A percentile compares a stretch with the other conserved stretches of the same genome.
These are phyloP conservation scores for Casuarius casuarius DNA, from an alignment of 2,113 vertebrate species.

Conservation along the genomic window DNA sequence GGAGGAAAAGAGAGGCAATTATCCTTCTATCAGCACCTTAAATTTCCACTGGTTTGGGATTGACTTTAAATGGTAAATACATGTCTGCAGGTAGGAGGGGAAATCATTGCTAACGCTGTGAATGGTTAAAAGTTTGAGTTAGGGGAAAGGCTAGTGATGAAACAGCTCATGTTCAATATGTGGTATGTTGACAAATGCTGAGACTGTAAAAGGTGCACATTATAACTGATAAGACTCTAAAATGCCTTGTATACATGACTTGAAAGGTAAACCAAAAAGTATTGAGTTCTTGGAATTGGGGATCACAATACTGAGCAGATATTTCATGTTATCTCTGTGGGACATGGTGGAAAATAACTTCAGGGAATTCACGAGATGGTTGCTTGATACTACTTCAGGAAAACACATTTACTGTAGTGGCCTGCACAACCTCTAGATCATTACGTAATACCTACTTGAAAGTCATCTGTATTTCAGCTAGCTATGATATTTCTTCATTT, in stretches of 20 bases:
- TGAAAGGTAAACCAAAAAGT: not conserved
- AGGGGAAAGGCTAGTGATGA: rapidly evolving
- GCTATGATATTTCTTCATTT: not conserved
- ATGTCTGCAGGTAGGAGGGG: not conserved
- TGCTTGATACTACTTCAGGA: not conserved
- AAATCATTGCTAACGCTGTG: not conserved
- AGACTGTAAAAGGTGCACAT: not conserved
- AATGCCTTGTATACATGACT: not conserved
- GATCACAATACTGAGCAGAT: not conserved
- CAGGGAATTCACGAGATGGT: not conserved
- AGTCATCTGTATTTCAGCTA: not conserved
- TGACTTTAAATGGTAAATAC: not conserved
- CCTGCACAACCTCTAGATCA: not conserved
- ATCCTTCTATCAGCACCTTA: not conserved
- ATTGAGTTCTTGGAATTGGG: not conserved
- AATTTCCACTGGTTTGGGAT: not conserved
- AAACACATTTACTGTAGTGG: not conserved
- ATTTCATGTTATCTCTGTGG: not conserved
- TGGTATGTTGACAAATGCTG: not conserved
- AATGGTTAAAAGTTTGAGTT: not conserved
- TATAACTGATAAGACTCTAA: not conserved
- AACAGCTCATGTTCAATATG: not conserved
- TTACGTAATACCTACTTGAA: not conserved
- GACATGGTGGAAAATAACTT: not conserved
- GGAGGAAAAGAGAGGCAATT: not conserved